phyloP scores from a whole-genome alignment of 2,888 invertebrate genomes.

The Tetropium fuscum region DNA sequence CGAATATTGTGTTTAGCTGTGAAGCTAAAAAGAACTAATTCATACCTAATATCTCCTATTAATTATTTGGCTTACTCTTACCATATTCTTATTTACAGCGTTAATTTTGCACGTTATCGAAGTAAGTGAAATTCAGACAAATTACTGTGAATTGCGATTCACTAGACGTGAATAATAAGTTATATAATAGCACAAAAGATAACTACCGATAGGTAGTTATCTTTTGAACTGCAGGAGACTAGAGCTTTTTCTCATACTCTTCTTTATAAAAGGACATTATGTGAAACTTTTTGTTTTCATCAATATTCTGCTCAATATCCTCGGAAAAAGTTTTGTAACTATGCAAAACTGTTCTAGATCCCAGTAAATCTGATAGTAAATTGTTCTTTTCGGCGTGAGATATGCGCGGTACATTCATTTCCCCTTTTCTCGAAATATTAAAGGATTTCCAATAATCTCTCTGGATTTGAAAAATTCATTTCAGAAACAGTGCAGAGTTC shows the following conservation, averaged over 20 bases:
- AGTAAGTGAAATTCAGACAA: too few species aligned
- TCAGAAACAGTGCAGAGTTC: not conserved
- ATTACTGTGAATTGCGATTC: too few species aligned
- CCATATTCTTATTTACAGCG: too few species aligned
- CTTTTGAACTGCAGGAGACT: not conserved
- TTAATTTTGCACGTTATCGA: too few species aligned
- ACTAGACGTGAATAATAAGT: not conserved
- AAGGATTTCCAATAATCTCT: not conserved
- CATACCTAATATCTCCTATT: too few species aligned
- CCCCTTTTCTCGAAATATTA: not conserved
- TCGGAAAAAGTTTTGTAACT: too few species aligned
- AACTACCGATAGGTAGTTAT: not conserved
- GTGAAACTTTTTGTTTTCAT: not conserved
- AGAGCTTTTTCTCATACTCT: not conserved
- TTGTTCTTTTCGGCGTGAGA: not conserved
- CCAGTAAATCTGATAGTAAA: not conserved
- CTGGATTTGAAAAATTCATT: not conserved
- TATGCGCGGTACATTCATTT: too few species aligned
- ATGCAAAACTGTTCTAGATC: not conserved
- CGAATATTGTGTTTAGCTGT: not conserved
- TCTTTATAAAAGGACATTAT: not conserved
- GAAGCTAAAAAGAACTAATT: not conserved
- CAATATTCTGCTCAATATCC: not conserved
- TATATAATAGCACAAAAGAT: not conserved
- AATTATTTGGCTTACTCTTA: too few species aligned